Conservation (phyloP, 2,888 invertebrate species). For the Lamellibrachia satsuma region DNA sequence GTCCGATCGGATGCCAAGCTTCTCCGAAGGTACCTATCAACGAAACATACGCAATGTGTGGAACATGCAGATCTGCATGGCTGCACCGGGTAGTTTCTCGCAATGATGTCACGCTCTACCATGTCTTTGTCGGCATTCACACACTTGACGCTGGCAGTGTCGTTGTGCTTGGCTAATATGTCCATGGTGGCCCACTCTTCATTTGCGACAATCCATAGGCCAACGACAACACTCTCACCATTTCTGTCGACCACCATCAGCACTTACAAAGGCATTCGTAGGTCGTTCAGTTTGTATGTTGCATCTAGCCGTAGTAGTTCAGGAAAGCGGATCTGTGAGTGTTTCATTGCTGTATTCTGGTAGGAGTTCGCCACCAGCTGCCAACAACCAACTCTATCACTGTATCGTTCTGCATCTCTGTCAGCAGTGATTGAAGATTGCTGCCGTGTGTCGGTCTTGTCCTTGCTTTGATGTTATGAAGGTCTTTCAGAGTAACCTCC, state of each 20-base stretch:
- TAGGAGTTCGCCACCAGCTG: background rate
- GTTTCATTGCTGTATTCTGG: background rate
- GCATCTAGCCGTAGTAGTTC: conserved; percentile 26
- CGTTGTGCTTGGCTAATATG: conserved; percentile 34
- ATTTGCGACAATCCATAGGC: conserved; percentile 33
- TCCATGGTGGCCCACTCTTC: conserved; percentile 35
- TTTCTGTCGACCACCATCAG: conserved; percentile 34
- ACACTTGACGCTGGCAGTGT: conserved; percentile 19
- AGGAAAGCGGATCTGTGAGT: background rate
- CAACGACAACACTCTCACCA: conserved; percentile 39
- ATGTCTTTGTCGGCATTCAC: conserved; percentile 43
- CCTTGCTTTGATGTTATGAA: no score
- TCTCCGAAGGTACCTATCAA: conserved; percentile 36
- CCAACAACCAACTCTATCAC: background rate
- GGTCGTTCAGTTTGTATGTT: conserved; percentile 29
- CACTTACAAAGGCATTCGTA: conserved; percentile 35
- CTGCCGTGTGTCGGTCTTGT: no score
- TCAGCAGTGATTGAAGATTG: no score
- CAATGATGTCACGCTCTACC: conserved; percentile 26
- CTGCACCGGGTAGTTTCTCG: conserved; percentile 36
- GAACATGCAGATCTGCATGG: conserved; percentile 40
- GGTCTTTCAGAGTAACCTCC: no score
- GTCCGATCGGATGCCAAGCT: conserved; percentile 30
- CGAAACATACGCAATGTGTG: conserved; percentile 37
- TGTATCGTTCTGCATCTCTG: no score